Evolutionary conservation across 2,113 vertebrate genomes (phyloP).

Genomic region (Pyrgilauda ruficollis): DNA sequence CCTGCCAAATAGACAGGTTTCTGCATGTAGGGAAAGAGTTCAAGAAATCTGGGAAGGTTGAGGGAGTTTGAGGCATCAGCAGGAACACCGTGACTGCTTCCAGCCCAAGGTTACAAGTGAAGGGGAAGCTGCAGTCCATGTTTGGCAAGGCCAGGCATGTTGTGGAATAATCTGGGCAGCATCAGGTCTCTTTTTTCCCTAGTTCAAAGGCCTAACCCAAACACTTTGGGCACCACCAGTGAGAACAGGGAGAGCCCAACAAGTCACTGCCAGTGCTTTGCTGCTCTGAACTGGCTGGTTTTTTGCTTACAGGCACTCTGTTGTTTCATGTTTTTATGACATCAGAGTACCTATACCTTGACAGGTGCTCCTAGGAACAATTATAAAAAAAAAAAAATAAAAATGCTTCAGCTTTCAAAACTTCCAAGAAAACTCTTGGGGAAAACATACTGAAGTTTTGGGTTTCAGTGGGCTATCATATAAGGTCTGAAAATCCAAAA

Average conservation of each 20-base stretch:
- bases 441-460: background rate
- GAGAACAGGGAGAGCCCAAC: background rate
- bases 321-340: conserved; percentile 18
- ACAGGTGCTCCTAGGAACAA: background rate
- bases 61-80: background rate
- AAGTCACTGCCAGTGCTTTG: background rate
- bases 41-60: background rate
- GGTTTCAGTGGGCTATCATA: background rate
- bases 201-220: conserved; percentile 28
- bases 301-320: background rate
- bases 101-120: background rate
- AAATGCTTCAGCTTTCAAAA: background rate
- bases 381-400: background rate
- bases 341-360: background rate
- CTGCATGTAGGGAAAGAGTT: background rate
- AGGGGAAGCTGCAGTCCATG: background rate
- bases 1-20: background rate
- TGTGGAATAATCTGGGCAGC: background rate
- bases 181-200: background rate
- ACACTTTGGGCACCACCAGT: background rate
- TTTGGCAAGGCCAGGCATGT: conserved; percentile 14
- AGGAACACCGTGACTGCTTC: background rate
- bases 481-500: background rate
- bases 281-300: background rate
- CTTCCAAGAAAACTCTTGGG: background rate